A percentile compares a stretch with the other conserved stretches of the same genome.
Conservation (phyloP, 1,140 invertebrate genomes). For the Sitophilus oryzae region DNA sequence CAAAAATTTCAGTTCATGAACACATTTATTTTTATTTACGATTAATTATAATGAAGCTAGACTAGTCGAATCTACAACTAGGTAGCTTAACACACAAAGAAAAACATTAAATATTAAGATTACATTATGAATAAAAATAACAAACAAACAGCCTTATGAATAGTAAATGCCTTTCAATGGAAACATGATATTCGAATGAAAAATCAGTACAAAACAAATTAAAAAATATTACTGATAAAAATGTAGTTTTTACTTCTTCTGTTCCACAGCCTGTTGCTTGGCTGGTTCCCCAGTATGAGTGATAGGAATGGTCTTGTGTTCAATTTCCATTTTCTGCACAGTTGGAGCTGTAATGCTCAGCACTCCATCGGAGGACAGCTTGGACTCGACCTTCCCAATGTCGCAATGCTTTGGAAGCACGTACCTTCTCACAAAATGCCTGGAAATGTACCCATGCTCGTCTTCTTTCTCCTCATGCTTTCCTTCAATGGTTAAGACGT, state of each 20-base stretch:
- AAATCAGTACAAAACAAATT: too few species aligned
- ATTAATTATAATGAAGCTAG: too few species aligned
- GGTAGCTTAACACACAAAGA: too few species aligned
- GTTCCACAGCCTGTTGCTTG: not conserved
- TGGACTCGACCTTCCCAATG: conserved; percentile 48
- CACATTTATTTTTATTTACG: too few species aligned
- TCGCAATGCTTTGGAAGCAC: not conserved
- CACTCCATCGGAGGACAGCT: conserved; percentile 57
- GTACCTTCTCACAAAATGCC: not conserved
- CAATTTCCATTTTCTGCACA: conserved; percentile 34
- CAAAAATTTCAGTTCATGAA: too few species aligned
- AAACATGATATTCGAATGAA: too few species aligned
- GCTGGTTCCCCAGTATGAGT: conserved; percentile 47
- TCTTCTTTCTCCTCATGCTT: conserved; percentile 73
- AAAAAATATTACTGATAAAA: too few species aligned
- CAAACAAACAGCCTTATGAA: too few species aligned
- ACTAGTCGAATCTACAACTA: too few species aligned
- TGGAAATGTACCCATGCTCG: conserved; percentile 60
- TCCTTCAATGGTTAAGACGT: conserved; percentile 60
- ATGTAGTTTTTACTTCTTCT: conserved; percentile 10
- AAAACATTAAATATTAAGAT: too few species aligned
- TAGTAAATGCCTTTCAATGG: too few species aligned
- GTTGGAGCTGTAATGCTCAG: conserved; percentile 56
- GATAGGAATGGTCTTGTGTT: conserved; percentile 47
- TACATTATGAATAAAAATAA: too few species aligned